These are phyloP conservation scores for Diplosoma virens DNA, from an alignment of 23 tunicate species.

Conservation along the genomic window DNA sequence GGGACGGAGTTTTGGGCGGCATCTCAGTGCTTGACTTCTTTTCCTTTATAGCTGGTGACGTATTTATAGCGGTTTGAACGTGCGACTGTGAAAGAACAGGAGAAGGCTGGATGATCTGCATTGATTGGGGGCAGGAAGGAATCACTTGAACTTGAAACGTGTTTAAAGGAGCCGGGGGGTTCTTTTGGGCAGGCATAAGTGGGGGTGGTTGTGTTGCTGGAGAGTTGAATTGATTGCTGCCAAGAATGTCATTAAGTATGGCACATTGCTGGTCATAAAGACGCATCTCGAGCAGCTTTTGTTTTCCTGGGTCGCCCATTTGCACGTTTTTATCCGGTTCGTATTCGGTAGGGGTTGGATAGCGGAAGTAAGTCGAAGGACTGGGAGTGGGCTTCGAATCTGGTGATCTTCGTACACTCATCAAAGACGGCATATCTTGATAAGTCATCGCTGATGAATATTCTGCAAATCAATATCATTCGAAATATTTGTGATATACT, in stretches of 20 bases:
- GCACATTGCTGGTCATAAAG: slow-evolving; percentile 26
- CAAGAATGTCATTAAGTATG: slow-evolving; percentile 10
- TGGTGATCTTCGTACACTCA: slow-evolving; percentile 10
- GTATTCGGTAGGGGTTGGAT: neutral
- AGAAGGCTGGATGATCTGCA: too few species aligned
- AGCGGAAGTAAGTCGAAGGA: slow-evolving; percentile 32
- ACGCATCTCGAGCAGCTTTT: slow-evolving; percentile 1
- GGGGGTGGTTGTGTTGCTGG: neutral
- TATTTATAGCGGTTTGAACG: too few species aligned
- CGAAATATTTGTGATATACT: too few species aligned
- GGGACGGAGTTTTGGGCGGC: neutral
- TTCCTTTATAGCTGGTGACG: neutral
- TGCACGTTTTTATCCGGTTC: neutral
- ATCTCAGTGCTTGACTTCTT: neutral
- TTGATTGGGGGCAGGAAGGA: neutral
- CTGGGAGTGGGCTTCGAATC: slow-evolving; percentile 32
- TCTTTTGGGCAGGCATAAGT: too few species aligned
- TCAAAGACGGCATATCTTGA: slow-evolving; percentile 50
- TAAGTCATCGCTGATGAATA: too few species aligned
- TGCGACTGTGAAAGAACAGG: too few species aligned
- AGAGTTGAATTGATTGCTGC: neutral
- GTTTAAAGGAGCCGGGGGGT: too few species aligned
- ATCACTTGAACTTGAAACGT: too few species aligned
- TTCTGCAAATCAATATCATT: too few species aligned
- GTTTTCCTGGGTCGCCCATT: neutral